Percentiles rank a stretch among this genome's conserved stretches.
These are phyloP conservation scores for Hydrochoerus hydrochaeris DNA, from an alignment of 2,113 vertebrate species.

Conservation along the genomic window DNA sequence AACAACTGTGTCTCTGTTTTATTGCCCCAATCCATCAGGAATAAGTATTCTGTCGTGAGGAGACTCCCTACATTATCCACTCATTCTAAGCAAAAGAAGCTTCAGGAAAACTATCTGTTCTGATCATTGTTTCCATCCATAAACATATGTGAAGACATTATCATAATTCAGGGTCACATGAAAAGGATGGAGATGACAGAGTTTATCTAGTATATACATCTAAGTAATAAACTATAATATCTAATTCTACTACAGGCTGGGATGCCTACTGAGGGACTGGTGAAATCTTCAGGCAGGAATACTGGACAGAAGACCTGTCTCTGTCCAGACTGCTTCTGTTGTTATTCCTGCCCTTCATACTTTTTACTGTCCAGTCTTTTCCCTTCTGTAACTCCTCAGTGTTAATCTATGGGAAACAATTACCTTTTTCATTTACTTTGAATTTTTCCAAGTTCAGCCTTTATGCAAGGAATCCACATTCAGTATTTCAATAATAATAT, in stretches of 20 bases:
- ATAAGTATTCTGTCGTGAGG: background rate
- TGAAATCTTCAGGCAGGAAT: background rate
- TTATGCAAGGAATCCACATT: background rate
- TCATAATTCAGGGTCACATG: background rate
- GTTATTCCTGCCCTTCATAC: background rate
- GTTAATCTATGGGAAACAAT: background rate
- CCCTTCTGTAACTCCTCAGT: background rate
- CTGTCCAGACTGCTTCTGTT: background rate
- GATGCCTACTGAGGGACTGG: accelerated
- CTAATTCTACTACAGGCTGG: too few species aligned
- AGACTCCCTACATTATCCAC: background rate
- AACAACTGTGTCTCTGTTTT: background rate
- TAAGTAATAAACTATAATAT: background rate
- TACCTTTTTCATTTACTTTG: background rate
- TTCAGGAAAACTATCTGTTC: background rate
- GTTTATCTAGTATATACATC: accelerated
- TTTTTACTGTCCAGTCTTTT: background rate
- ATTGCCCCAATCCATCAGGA: accelerated
- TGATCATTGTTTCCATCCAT: background rate
- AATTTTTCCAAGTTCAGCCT: background rate
- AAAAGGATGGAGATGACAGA: background rate
- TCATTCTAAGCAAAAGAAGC: background rate
- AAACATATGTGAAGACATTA: background rate
- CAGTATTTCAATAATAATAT: too few species aligned
- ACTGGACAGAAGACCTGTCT: background rate